Conservation (phyloP, 2,888 invertebrate genomes). For the Tenthredo distinguenda region DNA sequence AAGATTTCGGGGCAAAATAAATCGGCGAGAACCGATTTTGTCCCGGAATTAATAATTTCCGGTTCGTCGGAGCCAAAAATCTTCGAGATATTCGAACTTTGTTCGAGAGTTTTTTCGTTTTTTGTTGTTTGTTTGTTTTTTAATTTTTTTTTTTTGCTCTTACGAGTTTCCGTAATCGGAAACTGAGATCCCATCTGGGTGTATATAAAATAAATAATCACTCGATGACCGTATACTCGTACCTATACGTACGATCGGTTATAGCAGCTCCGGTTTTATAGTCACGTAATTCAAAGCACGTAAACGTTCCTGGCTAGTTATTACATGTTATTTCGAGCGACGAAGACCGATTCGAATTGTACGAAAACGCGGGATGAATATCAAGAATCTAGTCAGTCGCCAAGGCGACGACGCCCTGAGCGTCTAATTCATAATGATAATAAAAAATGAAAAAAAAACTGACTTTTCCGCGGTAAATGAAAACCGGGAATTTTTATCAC, state of each 20-base stretch:
- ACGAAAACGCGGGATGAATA: slow-evolving; percentile 22
- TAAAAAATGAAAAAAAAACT: no score
- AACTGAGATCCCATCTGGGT: neutral
- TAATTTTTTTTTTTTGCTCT: neutral
- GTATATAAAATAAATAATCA: neutral
- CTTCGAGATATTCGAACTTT: neutral
- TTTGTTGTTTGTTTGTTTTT: no score
- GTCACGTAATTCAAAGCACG: slow-evolving; percentile 10
- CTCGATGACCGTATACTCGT: neutral
- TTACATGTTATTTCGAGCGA: slow-evolving; percentile 36
- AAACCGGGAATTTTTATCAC: no score
- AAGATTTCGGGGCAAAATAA: neutral
- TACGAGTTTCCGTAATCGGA: neutral
- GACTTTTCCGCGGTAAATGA: no score
- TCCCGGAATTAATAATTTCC: neutral
- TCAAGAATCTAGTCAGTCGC: slow-evolving; percentile 20
- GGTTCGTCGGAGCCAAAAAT: neutral
- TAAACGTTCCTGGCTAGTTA: neutral
- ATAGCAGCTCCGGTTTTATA: neutral
- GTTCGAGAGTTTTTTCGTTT: no score
- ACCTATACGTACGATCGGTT: neutral
- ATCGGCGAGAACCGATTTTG: neutral
- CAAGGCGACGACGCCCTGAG: neutral
- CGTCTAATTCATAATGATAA: neutral
- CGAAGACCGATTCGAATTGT: slow-evolving; percentile 22